These are phyloP conservation scores for Epinephelus fuscoguttatus DNA, from an alignment of 2,113 vertebrate species.

Conservation along the genomic window DNA sequence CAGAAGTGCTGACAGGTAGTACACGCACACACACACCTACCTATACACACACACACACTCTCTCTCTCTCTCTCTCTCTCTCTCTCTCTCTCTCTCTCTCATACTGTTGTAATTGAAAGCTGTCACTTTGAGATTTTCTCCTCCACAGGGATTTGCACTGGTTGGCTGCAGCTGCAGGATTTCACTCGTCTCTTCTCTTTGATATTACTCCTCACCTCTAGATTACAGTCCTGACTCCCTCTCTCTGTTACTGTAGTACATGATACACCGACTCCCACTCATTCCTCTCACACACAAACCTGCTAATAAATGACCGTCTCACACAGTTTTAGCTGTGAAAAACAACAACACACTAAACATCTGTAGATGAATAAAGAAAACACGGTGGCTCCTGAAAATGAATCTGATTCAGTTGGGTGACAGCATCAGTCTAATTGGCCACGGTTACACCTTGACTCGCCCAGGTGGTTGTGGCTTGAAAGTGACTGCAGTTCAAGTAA, in stretches of 20 bases:
- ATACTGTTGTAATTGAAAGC: conserved; percentile 73
- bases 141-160: conserved; percentile 68
- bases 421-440: conserved; percentile 41
- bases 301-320: conserved; percentile 16
- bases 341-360: conserved; percentile 2
- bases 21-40: conserved; percentile 11
- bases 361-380: conserved; percentile 11
- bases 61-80: too few relatives aligned
- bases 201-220: conserved; percentile 62
- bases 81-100: conserved; percentile 19
- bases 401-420: conserved; percentile 20
- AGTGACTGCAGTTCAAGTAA: conserved; percentile 23
- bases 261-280: background rate
- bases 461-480: conserved; percentile 14
- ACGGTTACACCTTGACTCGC: background rate
- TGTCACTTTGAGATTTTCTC: conserved; percentile 68
- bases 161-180: conserved; percentile 56
- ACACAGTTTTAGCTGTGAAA: conserved; percentile 32
- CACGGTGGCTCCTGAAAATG: conserved; percentile 13
- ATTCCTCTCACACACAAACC: background rate
- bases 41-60: conserved; percentile 13
- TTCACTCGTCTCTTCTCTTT: conserved; percentile 63
- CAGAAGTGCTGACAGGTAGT: conserved; percentile 60
- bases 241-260: conserved; percentile 16
- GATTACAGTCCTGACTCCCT: conserved; percentile 45